Evolutionary conservation across 2,113 vertebrate species (phyloP).

Genomic region (Furnarius figulus): DNA sequence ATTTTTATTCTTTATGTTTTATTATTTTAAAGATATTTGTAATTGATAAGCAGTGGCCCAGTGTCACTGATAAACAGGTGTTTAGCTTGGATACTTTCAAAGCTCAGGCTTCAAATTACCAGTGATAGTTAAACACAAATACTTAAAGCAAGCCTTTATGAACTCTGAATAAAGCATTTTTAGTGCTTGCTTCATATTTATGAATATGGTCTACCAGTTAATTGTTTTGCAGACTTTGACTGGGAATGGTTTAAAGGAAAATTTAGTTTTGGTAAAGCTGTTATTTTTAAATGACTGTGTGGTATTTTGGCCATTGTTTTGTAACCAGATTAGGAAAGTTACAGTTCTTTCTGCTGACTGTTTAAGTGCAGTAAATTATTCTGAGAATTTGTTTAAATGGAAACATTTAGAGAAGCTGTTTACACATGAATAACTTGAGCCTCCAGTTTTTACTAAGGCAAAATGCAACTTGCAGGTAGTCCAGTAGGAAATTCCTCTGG

Average conservation of each 20-base stretch:
- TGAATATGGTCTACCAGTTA: neutral
- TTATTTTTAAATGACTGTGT: slow-evolving; percentile 2
- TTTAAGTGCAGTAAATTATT: slow-evolving; percentile 10
- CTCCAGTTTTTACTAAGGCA: neutral
- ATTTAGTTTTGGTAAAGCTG: slow-evolving; percentile 4
- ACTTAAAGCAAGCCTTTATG: slow-evolving; percentile 33
- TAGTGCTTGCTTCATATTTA: slow-evolving; percentile 16
- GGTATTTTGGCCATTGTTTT: slow-evolving; percentile 21
- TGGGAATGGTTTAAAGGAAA: slow-evolving; percentile 3
- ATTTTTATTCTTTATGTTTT: slow-evolving; percentile 6
- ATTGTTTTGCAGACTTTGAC: slow-evolving; percentile 13
- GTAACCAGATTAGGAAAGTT: slow-evolving; percentile 15
- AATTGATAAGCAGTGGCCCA: neutral
- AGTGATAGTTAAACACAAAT: slow-evolving; percentile 22
- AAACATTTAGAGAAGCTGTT: neutral
- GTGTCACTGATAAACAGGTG: slow-evolving; percentile 26
- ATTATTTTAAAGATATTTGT: slow-evolving; percentile 9
- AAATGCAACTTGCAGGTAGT: neutral
- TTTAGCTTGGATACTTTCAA: slow-evolving; percentile 8
- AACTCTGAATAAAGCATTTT: slow-evolving; percentile 53
- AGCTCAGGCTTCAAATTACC: slow-evolving; percentile 41
- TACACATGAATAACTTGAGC: neutral
- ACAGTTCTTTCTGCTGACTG: neutral
- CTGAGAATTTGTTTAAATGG: neutral
- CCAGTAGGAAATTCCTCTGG: neutral